Evolutionary conservation across 2,797 vertebrate species (phyloP).

Genomic region (Hemitrygon akajei): DNA sequence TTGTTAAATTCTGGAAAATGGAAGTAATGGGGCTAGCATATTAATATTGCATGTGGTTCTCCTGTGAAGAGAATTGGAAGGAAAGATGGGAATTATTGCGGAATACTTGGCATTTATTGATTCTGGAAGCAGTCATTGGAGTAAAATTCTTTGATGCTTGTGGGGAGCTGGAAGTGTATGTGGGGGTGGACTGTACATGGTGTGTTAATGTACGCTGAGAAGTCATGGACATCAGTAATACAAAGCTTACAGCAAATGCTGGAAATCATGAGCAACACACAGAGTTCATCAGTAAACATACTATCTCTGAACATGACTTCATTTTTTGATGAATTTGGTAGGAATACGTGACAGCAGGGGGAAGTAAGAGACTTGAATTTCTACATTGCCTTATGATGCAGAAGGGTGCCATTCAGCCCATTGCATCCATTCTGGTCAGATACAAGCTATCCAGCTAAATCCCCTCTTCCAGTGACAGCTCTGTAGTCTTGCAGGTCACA

Average conservation of each 20-base stretch:
- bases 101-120: background rate
- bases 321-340: background rate
- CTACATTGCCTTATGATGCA: no score
- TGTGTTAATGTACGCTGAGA: background rate
- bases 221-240: no score
- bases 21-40: constrained; percentile 60
- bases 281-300: no score
- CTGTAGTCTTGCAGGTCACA: no score
- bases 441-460: no score
- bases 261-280: no score
- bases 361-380: background rate
- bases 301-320: no score
- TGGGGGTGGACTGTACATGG: background rate
- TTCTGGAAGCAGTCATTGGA: background rate
- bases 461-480: no score
- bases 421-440: no score
- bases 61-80: constrained; percentile 46
- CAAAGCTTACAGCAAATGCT: no score
- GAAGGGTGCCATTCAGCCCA: no score
- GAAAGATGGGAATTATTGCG: constrained; percentile 38
- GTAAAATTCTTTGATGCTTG: background rate
- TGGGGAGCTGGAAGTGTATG: no score
- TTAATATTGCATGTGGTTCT: constrained; percentile 52
- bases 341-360: background rate
- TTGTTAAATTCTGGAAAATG: constrained; percentile 70